Base-by-base conservation (phyloP, 1,140 invertebrate genomes). In the Drosophila dunni region DNA sequence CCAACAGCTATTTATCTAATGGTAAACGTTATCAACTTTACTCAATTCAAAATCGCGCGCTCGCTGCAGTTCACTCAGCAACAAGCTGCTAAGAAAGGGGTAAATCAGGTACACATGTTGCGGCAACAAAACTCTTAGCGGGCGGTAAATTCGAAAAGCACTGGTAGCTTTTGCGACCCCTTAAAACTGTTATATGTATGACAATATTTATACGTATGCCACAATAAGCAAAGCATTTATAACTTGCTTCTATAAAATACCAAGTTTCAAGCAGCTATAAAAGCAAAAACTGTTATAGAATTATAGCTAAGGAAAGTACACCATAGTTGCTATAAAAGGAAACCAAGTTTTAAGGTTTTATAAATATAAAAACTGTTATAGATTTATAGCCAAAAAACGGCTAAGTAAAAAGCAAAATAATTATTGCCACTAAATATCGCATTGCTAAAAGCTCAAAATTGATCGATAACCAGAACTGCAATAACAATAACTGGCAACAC, bases 21-120 rank as follows among this genome's bases (percentile, higher is more conserved):
- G 1, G 6, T 15, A 45, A 6, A 6, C 15, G 3, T 46, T 15
- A 46, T 48, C 45, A 48, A n/a, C 33, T 53, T 13, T 1, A 13
- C 3, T 15, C 3, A 36, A 34, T 57, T 66, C 8, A n/a, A 54
- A 46, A n/a, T 48, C 5, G 33, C 50, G 66, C 66, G 13, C 57
- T 66, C 5, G 50, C 13, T 3, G 13, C 24, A 54, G 1, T 3
- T 40, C 13, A 10, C 34, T 40, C 5, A 11, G 8, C 70, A 73
- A 42, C 64, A 73, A 61, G 48, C 3, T 54, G 48, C 13, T 11
- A 20, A 48, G 11, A 1, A 8, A 73, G 64, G 64, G 64, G 70
- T 40, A 38, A 17, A 10, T n/a, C 3, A 8, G 3, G 9, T 7
- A 29, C 5, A 53, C 46, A 60, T 60, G 46, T 46, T 67, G 53